Evolutionary conservation across 2,888 invertebrate species (phyloP).

Genomic region (Parascotia fuliginaria): DNA sequence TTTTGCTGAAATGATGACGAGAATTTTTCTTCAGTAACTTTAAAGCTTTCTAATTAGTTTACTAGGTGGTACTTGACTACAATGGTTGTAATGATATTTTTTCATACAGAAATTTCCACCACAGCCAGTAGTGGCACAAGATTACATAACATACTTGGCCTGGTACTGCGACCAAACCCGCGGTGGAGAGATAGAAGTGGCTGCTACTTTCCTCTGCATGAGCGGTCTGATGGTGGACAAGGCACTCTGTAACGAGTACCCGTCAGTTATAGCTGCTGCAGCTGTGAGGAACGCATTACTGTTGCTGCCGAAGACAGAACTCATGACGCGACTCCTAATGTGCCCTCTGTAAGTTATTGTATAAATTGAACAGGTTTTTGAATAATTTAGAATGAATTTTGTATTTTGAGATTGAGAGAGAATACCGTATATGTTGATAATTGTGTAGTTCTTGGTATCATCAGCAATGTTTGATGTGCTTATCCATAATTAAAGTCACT

Average conservation of each 20-base stretch:
- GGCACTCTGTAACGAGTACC: slow-evolving; percentile 53
- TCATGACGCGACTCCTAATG: slow-evolving; percentile 44
- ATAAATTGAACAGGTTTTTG: neutral
- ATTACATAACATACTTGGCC: slow-evolving; percentile 65
- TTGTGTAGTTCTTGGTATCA: too few species aligned
- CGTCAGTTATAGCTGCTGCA: slow-evolving; percentile 67
- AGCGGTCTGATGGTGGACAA: slow-evolving; percentile 64
- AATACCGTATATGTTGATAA: too few species aligned
- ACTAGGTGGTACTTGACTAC: too few species aligned
- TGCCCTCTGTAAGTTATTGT: slow-evolving; percentile 63
- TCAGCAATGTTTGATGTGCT: too few species aligned
- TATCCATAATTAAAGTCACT: too few species aligned
- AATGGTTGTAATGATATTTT: too few species aligned
- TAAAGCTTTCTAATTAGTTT: too few species aligned
- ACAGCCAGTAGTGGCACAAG: slow-evolving; percentile 67
- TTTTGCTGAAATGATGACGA: too few species aligned
- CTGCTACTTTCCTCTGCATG: slow-evolving; percentile 69
- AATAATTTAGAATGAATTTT: too few species aligned
- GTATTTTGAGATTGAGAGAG: too few species aligned
- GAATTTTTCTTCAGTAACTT: too few species aligned
- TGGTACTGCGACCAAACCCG: slow-evolving; percentile 61
- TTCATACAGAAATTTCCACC: slow-evolving; percentile 61
- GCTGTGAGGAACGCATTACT: slow-evolving; percentile 63
- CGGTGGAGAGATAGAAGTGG: slow-evolving; percentile 61
- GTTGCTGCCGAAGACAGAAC: slow-evolving; percentile 51